A percentile compares a stretch with the other conserved stretches of the same genome.
Evolutionary conservation across 2,888 invertebrate species (phyloP).

Genomic region (Resseliella maxima): DNA sequence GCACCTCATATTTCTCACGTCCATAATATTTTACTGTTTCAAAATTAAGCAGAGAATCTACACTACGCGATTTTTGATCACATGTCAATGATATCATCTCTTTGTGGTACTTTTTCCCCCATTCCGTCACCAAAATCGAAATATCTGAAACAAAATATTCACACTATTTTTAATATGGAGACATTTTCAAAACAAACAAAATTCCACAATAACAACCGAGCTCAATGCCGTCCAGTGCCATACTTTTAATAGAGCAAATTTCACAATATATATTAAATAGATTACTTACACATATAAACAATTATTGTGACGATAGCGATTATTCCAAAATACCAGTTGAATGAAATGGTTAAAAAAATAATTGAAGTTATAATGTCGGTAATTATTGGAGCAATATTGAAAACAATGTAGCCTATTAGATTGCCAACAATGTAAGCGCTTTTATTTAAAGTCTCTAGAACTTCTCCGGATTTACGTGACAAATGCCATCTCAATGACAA

Average conservation of each 20-base stretch:
- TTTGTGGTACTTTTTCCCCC: constrained; percentile 95
- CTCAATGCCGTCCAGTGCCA: no score
- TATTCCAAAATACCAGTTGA: constrained; percentile 94
- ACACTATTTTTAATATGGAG: background rate
- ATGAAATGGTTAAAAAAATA: constrained; percentile 85
- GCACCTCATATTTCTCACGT: constrained; percentile 91
- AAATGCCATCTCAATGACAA: constrained; percentile 96
- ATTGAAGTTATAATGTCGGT: constrained; percentile 94
- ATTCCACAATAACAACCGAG: no score
- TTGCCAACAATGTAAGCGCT: constrained; percentile 97
- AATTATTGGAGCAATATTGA: constrained; percentile 93
- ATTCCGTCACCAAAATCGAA: constrained; percentile 94
- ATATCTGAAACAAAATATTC: constrained; percentile 71
- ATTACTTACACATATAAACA: constrained; percentile 85
- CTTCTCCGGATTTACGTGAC: constrained; percentile 95
- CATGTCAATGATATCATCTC: constrained; percentile 96
- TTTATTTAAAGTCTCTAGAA: constrained; percentile 94
- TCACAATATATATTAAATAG: background rate
- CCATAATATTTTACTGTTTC: constrained; percentile 99
- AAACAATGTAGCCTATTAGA: constrained; percentile 89
- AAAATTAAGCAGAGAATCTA: constrained; percentile 96
- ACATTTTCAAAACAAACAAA: constrained; percentile 56
- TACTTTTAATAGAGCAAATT: constrained; percentile 22
- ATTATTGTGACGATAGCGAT: constrained; percentile 95
- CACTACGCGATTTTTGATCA: constrained; percentile 88